A percentile compares a stretch with the other conserved stretches of the same genome.
These are phyloP conservation scores for Neoascia interrupta DNA, from an alignment of 2,888 invertebrate species.

Conservation along the genomic window DNA sequence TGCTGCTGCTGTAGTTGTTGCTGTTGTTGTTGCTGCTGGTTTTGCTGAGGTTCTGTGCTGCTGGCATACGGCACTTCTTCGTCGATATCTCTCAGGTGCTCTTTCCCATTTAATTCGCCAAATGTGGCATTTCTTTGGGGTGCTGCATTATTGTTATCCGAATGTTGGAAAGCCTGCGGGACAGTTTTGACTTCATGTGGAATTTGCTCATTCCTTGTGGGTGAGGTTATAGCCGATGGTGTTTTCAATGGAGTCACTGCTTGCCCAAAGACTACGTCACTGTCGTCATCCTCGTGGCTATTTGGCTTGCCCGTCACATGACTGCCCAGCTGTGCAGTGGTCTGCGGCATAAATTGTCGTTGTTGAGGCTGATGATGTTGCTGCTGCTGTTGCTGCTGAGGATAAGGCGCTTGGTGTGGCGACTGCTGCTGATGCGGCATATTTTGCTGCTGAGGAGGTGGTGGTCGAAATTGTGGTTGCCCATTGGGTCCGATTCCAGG, in stretches of 20 bases:
- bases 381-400: slow-evolving; percentile 70
- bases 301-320: slow-evolving; percentile 59
- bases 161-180: slow-evolving; percentile 16
- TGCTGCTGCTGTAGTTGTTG: not conserved
- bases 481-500: slow-evolving; percentile 67
- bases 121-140: slow-evolving; percentile 21
- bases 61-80: slow-evolving; percentile 27
- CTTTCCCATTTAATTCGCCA: slow-evolving; percentile 32
- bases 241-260: slow-evolving; percentile 77
- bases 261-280: slow-evolving; percentile 79
- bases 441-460: slow-evolving; percentile 69
- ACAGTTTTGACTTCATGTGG: slow-evolving; percentile 61
- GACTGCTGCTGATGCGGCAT: slow-evolving; percentile 65
- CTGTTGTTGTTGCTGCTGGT: not conserved
- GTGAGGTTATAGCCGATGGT: slow-evolving; percentile 5
- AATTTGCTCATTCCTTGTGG: slow-evolving; percentile 8
- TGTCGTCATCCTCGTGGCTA: slow-evolving; percentile 77
- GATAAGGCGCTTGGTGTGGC: slow-evolving; percentile 71
- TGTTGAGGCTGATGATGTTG: slow-evolving; percentile 65
- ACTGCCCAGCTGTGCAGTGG: slow-evolving; percentile 56
- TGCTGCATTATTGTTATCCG: not conserved
- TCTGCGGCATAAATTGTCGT: slow-evolving; percentile 72
- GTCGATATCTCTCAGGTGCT: slow-evolving; percentile 39
- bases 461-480: slow-evolving; percentile 75
- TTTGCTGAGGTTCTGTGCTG: too few species aligned